A percentile compares a stretch with the other conserved stretches of the same genome.
These are phyloP conservation scores for Limonius californicus DNA, from an alignment of 1,140 invertebrate species.

Conservation along the genomic window DNA sequence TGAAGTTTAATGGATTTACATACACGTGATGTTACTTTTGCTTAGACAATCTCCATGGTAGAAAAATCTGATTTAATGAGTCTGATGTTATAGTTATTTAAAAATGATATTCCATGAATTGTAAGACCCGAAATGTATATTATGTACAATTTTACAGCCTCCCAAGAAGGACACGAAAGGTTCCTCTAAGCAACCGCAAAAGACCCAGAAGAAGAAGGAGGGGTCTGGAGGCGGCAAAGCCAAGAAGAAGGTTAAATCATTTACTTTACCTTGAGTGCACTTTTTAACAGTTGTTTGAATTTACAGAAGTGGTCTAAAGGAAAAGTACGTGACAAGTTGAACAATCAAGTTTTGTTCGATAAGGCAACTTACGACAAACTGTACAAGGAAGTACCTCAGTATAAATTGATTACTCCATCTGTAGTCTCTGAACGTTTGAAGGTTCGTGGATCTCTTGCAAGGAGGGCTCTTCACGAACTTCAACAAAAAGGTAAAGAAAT, in stretches of 20 bases:
- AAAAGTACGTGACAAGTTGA: slow-evolving; percentile 99
- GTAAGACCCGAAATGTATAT: no score
- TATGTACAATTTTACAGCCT: slow-evolving; percentile 66
- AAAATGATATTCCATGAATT: not conserved
- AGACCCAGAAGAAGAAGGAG: slow-evolving; percentile 94
- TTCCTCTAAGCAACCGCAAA: slow-evolving; percentile 88
- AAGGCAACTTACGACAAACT: slow-evolving; percentile 98
- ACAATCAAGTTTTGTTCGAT: slow-evolving; percentile 97
- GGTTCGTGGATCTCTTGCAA: slow-evolving; percentile 95
- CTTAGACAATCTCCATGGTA: slow-evolving; percentile 28
- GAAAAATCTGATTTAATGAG: slow-evolving; percentile 61
- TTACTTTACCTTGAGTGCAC: no score
- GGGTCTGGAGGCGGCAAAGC: slow-evolving; percentile 96
- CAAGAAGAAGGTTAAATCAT: slow-evolving; percentile 78
- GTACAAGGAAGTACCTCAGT: slow-evolving; percentile 94
- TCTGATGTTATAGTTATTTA: slow-evolving; percentile 46
- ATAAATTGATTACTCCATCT: slow-evolving; percentile 98
- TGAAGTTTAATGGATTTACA: not conserved
- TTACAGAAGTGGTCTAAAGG: slow-evolving; percentile 99
- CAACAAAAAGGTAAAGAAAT: slow-evolving; percentile 84
- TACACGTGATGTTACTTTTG: not conserved
- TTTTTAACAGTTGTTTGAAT: slow-evolving; percentile 17
- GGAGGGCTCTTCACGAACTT: slow-evolving; percentile 88
- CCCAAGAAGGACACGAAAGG: slow-evolving; percentile 93
- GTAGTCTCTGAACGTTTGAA: slow-evolving; percentile 98